A percentile compares a stretch with the other conserved stretches of the same genome.
Evolutionary conservation across 2,888 invertebrate genomes (phyloP).

Genomic region (Melikaiella ostensackeni): DNA sequence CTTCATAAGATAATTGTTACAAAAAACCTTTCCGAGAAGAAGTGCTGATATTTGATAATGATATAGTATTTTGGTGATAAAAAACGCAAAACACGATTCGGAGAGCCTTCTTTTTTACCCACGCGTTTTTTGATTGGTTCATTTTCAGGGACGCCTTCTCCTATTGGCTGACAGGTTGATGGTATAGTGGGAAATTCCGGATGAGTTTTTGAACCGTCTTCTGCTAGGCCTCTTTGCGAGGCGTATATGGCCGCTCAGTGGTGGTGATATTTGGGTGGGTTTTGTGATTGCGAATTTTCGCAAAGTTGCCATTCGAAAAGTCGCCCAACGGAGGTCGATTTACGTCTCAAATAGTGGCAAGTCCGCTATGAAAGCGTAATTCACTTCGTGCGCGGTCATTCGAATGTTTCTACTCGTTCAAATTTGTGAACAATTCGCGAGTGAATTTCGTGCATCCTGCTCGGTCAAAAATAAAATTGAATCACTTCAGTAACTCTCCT

Average conservation of each 20-base stretch:
- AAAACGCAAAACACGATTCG: not conserved
- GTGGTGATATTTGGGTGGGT: constrained; percentile 8
- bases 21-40: not conserved
- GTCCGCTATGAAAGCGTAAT: constrained; percentile 17
- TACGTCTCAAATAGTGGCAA: constrained; percentile 1
- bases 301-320: not conserved
- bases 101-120: not conserved
- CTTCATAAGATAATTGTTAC: not conserved
- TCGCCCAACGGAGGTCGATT: constrained; percentile 9
- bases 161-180: not conserved
- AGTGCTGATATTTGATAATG: not conserved
- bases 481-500: constrained; percentile 58
- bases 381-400: constrained; percentile 53
- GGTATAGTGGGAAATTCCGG: not conserved
- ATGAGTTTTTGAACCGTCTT: constrained; percentile 7
- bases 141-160: not conserved
- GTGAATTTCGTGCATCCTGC: constrained; percentile 57
- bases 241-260: constrained; percentile 53
- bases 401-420: constrained; percentile 69
- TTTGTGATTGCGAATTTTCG: not conserved
- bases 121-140: not conserved
- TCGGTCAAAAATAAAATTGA: constrained; percentile 43
- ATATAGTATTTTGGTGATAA: not conserved
- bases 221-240: constrained; percentile 35
- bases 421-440: constrained; percentile 58